Conservation (phyloP, 2,888 invertebrate species). For the Cephalotes varians region DNA sequence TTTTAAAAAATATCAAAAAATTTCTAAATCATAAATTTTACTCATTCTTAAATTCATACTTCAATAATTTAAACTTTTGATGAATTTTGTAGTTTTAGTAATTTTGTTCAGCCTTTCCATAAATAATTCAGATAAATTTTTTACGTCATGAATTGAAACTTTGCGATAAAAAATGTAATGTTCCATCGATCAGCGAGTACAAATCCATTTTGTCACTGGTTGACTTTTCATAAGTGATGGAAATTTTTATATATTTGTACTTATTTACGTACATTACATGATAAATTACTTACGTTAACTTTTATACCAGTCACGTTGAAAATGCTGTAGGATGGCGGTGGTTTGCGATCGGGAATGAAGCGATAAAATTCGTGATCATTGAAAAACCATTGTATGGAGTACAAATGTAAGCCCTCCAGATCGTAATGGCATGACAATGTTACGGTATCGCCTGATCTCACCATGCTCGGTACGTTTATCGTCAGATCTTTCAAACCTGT, state of each 20-base stretch:
- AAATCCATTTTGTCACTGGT: constrained; percentile 18
- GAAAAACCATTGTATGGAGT: constrained; percentile 92
- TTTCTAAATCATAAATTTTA: neutral
- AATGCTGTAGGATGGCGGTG: constrained; percentile 91
- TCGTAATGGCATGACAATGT: constrained; percentile 83
- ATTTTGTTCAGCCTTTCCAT: neutral
- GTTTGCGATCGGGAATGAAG: constrained; percentile 91
- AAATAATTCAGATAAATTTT: constrained; percentile 33
- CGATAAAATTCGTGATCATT: constrained; percentile 92
- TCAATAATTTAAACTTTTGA: neutral
- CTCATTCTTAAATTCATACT: neutral
- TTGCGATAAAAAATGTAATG: constrained; percentile 6
- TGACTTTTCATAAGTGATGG: neutral
- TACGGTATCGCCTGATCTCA: constrained; percentile 83
- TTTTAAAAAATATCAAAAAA: neutral
- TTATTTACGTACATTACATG: too few relatives aligned
- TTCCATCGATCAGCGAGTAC: constrained; percentile 7
- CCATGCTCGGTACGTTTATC: constrained; percentile 82
- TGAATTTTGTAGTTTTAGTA: neutral
- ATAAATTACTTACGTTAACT: constrained; percentile 89
- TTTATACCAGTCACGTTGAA: constrained; percentile 90
- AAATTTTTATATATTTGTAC: neutral
- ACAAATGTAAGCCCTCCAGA: constrained; percentile 86
- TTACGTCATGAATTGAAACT: neutral
- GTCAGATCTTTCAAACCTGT: constrained; percentile 81